These are phyloP conservation scores for Athrips mouffetella DNA, from an alignment of 2,888 invertebrate species.

Conservation along the genomic window DNA sequence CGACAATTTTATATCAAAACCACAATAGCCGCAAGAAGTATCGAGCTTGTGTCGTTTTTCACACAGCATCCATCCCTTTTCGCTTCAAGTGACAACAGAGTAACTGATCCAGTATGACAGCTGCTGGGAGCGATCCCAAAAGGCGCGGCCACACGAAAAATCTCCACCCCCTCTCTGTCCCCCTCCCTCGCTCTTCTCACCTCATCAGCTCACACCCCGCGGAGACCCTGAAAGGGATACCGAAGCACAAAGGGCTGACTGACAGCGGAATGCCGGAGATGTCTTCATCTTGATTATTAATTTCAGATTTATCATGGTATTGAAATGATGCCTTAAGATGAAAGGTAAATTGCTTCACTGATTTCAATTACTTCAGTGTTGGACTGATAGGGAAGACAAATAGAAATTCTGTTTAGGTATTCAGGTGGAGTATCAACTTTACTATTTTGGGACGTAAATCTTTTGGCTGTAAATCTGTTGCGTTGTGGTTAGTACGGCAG, in stretches of 20 bases:
- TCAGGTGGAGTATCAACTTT: too few relatives aligned
- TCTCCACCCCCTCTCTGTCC: background rate
- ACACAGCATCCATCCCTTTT: background rate
- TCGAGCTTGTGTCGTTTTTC: background rate
- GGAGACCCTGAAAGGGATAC: background rate
- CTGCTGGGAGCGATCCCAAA: background rate
- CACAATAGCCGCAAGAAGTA: too few relatives aligned
- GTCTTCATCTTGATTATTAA: background rate
- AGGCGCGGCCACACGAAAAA: background rate
- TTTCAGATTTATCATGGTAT: background rate
- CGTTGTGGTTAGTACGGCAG: too few relatives aligned
- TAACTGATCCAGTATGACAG: constrained; percentile 4
- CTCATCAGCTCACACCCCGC: background rate
- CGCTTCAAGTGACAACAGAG: background rate
- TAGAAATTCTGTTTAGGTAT: too few relatives aligned
- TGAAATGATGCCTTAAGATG: too few relatives aligned
- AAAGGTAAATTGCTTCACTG: too few relatives aligned
- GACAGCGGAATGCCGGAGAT: background rate
- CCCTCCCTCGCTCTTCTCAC: background rate
- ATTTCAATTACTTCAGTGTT: too few relatives aligned
- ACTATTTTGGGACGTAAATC: too few relatives aligned
- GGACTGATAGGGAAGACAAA: too few relatives aligned
- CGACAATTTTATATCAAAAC: too few relatives aligned
- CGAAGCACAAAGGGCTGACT: background rate
- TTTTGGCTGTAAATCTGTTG: too few relatives aligned